phyloP scores from a whole-genome alignment of 2,888 invertebrate species.

The Monopis laevigella region DNA sequence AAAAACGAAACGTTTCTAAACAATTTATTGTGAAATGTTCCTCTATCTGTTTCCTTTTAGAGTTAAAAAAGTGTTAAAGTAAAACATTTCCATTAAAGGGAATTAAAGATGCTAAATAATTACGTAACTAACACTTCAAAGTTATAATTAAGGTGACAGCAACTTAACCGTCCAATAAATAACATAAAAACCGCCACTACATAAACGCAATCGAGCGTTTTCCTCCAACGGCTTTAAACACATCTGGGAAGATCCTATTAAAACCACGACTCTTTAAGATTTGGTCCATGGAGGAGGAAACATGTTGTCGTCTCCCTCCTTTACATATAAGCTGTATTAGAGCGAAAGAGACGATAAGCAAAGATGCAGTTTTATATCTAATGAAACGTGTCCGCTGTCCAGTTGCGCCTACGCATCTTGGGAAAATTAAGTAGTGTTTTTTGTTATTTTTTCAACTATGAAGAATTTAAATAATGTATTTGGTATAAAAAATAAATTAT shows the following conservation, averaged over 20 bases:
- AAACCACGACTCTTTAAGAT: slow-evolving; percentile 45
- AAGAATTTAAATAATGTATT: too few relatives aligned
- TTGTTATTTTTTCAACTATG: too few relatives aligned
- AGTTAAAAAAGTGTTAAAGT: too few relatives aligned
- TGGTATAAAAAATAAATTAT: too few relatives aligned
- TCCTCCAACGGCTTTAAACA: slow-evolving; percentile 52
- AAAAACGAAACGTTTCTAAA: too few relatives aligned
- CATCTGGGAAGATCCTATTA: slow-evolving; percentile 54
- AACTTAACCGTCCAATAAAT: too few relatives aligned
- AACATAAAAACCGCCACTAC: slow-evolving; percentile 44
- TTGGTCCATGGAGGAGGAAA: slow-evolving; percentile 46
- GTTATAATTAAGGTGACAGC: too few relatives aligned
- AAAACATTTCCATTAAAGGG: too few relatives aligned
- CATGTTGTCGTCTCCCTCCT: slow-evolving; percentile 37
- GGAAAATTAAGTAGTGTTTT: slow-evolving; percentile 20
- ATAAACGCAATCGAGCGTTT: slow-evolving; percentile 41
- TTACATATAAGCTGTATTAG: slow-evolving; percentile 19
- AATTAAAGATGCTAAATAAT: too few relatives aligned
- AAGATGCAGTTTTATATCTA: slow-evolving; percentile 50
- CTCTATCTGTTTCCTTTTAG: too few relatives aligned
- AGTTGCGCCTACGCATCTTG: slow-evolving; percentile 43
- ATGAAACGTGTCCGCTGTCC: slow-evolving; percentile 61
- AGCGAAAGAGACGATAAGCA: slow-evolving; percentile 36
- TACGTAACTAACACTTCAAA: too few relatives aligned
- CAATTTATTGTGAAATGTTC: too few relatives aligned